Percentiles rank a stretch among this genome's conserved stretches.
Evolutionary conservation across 2,888 invertebrate species (phyloP).

Genomic region (Patella caerulea): DNA sequence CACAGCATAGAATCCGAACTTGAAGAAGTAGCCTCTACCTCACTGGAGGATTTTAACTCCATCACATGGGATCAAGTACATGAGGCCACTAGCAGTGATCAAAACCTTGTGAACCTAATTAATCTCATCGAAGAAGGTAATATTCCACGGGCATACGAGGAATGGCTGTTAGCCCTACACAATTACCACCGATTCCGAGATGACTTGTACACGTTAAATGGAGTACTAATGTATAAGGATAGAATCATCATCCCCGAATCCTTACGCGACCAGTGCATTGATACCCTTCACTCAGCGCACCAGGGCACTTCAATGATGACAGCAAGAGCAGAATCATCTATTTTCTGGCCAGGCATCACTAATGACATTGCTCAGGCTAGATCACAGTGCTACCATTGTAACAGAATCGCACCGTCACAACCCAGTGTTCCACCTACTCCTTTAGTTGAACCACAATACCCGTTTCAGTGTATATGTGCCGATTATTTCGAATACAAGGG

Average conservation of each 20-base stretch:
- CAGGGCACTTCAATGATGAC: slow-evolving; percentile 46
- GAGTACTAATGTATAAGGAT: slow-evolving; percentile 41
- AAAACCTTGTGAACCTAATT: slow-evolving; percentile 18
- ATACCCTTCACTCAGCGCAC: slow-evolving; percentile 47
- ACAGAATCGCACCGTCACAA: slow-evolving; percentile 45
- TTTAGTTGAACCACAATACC: slow-evolving; percentile 32
- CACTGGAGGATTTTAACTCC: slow-evolving; percentile 23
- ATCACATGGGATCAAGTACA: slow-evolving; percentile 35
- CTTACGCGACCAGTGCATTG: slow-evolving; percentile 34
- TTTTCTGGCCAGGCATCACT: slow-evolving; percentile 48
- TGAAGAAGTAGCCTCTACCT: background rate
- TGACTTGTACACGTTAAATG: slow-evolving; percentile 25
- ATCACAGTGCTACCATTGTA: slow-evolving; percentile 29
- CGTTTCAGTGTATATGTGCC: slow-evolving; percentile 36
- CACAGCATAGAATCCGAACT: background rate
- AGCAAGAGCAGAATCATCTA: slow-evolving; percentile 43
- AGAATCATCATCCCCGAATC: slow-evolving; percentile 44
- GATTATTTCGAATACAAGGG: slow-evolving; percentile 24
- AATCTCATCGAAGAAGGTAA: slow-evolving; percentile 24
- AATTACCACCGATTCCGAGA: slow-evolving; percentile 27
- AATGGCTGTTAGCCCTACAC: slow-evolving; percentile 13
- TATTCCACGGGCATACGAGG: slow-evolving; percentile 11
- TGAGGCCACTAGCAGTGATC: slow-evolving; percentile 28
- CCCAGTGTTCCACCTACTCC: slow-evolving; percentile 44
- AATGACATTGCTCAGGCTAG: slow-evolving; percentile 14